Conservation (phyloP, 2,113 vertebrate species). For the Platycercus adscitus region DNA sequence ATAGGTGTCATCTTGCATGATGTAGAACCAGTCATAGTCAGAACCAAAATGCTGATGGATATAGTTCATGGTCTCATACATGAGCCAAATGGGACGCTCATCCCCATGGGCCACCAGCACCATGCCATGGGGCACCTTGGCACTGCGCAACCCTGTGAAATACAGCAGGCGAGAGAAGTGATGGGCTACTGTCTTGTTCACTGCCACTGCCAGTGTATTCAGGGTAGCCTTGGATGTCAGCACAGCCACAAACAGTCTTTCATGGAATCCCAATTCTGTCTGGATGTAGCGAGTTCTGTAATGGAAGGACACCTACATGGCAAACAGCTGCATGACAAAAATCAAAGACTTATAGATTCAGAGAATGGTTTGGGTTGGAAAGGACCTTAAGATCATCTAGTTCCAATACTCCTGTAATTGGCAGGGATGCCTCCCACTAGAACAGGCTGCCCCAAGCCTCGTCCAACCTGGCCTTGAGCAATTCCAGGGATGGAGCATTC, state of each 20-base stretch:
- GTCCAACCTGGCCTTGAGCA: neutral
- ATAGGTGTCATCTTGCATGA: constrained; percentile 95
- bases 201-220: constrained; percentile 88
- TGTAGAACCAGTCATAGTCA: constrained; percentile 96
- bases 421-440: neutral
- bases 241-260: constrained; percentile 90
- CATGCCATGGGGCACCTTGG: constrained; percentile 91
- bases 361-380: neutral
- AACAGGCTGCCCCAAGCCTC: neutral
- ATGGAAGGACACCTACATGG: neutral
- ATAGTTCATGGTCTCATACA: constrained; percentile 94
- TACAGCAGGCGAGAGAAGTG: constrained; percentile 91
- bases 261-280: constrained; percentile 94
- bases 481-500: neutral
- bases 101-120: constrained; percentile 90
- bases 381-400: neutral
- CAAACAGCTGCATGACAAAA: neutral
- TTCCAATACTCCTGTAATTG: neutral
- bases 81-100: constrained; percentile 95
- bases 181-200: constrained; percentile 93
- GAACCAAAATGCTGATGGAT: constrained; percentile 88
- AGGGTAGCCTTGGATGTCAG: constrained; percentile 90
- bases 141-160: constrained; percentile 89
- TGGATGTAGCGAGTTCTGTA: constrained; percentile 95
- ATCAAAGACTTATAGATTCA: neutral